Evolutionary conservation across 2,888 invertebrate genomes (phyloP), one percentile per base, ranked within the genome.

Genomic region (Eudasyphora cyanicolor): DNA sequence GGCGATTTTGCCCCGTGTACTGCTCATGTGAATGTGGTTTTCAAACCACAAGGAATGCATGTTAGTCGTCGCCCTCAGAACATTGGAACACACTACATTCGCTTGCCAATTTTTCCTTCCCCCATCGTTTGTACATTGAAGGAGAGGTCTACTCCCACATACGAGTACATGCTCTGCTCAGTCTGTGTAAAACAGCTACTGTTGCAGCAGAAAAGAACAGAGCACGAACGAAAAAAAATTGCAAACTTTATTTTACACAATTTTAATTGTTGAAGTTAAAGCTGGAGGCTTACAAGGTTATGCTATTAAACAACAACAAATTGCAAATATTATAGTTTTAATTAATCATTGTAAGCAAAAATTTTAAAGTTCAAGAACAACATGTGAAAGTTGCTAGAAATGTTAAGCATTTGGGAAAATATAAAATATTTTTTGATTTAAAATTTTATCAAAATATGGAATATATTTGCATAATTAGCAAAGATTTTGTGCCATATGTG

Each of bases 261-360:
- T 67, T 76, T 76, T 76, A 76, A 76, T 76, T 76, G 51, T 42
- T 10, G 54, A 76, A 76, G 67, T 67, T 76, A 67, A 76, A 76
- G 76, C 38, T 51, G 14, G 51, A 64, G 64, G 76, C 76, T 57
- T 71, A 71, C 71, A 71, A 71, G 71, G 71, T 71, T 71, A 57
- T 71, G 71, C 71, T 57, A 71, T 71, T 71, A 71, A 71, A 42
- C 42, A 42, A 42, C 38, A 67, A 42, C 67, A 67, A 67, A 67
- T 42, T 67, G 67, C 24, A 24, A 19, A 38, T 67, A 38, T 42
- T 67, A 24, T 21, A 67, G 67, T 67, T 67, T 67, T 67, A 67
- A 67, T 67, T 67, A 67, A 67, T 67, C 42, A 67, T 67, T 42
- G 67, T 42, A 38, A 24, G 35, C 14, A 42, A 21, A n/a, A 4